Conservation (phyloP, 92 coral and sea anemone genomes). For the Epizoanthus rinbou region DNA sequence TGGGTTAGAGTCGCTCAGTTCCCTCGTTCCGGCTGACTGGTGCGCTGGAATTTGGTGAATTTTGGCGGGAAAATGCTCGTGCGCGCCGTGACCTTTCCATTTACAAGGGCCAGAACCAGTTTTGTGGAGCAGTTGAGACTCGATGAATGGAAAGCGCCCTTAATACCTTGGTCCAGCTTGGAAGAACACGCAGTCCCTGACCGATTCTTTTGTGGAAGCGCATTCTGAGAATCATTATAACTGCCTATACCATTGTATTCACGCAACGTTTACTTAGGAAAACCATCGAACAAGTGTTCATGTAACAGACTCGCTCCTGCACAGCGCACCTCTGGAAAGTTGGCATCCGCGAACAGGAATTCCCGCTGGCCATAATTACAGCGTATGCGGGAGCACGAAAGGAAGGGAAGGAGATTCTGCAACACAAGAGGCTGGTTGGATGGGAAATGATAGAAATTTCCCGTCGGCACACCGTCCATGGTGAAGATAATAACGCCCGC, state of each 20-base stretch:
- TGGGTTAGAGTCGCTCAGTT: no score
- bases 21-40: no score
- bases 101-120: no score
- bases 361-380: constrained; percentile 94
- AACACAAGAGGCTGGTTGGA: constrained; percentile 51
- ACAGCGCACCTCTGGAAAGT: constrained; percentile 64
- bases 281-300: constrained; percentile 18
- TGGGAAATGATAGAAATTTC: constrained; percentile 74
- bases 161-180: no score
- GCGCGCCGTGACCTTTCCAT: no score
- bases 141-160: no score
- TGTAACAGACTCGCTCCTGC: constrained; percentile 77
- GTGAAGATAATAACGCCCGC: constrained; percentile 91
- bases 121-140: no score
- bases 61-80: no score
- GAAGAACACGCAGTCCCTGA: no score
- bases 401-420: constrained; percentile 74
- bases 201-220: no score
- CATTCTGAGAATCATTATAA: no score
- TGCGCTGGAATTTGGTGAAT: no score
- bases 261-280: constrained; percentile 3
- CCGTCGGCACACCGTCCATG: constrained; percentile 90
- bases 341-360: constrained; percentile 86
- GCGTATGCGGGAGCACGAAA: constrained; percentile 84
- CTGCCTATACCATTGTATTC: background rate